Evolutionary conservation across 2,113 vertebrate genomes (phyloP), one percentile per base, ranked within the genome.

Genomic region (Varanus komodoensis): DNA sequence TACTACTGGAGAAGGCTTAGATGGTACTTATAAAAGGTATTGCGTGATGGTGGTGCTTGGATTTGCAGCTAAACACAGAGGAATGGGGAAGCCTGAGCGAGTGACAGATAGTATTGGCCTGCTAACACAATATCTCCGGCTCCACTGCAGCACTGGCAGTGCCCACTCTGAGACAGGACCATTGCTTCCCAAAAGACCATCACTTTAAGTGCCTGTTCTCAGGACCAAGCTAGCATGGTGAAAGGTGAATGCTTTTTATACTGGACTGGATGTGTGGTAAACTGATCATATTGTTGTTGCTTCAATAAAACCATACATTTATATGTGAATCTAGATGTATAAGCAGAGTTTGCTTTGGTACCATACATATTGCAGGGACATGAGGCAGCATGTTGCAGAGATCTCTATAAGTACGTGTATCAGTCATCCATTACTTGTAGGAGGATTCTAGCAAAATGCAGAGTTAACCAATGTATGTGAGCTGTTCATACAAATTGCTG

Each of bases 391-490:
- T 82, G 54, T 38, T 64, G n/a, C 11, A 11, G 81, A 82, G 32
- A 38, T 34, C 23, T 83, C 67, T 23, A 19, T 25, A 67, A 44
- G 23, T 4, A 54, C 38, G 34, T 27, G 2, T 34, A 44, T 67
- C 82, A 83, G 54, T 67, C 57, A 83, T n/a, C 7, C 2, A 82
- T 54, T 29, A 34, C 32, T 8, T 34, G 32, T 23, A 21, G 44
- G 25, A 74, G 73, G 32, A 74, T 74, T 74, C 73, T 80, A n/a
- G 52, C 19, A 12, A 81, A 29, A 77, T 8, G 34, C 1, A 0
- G 0, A 8, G 27, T 34, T 23, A 32, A 52, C 23, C 52, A 21
- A 0, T 0, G 1, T 19, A 19, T 21, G 11, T 64, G 21, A 4
- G 61, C 61, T 79, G 23, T 64, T 11, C 0, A 0, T 32, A 57